phyloP scores from a whole-genome alignment of 1,140 invertebrate species.

The Orchesella cincta region DNA sequence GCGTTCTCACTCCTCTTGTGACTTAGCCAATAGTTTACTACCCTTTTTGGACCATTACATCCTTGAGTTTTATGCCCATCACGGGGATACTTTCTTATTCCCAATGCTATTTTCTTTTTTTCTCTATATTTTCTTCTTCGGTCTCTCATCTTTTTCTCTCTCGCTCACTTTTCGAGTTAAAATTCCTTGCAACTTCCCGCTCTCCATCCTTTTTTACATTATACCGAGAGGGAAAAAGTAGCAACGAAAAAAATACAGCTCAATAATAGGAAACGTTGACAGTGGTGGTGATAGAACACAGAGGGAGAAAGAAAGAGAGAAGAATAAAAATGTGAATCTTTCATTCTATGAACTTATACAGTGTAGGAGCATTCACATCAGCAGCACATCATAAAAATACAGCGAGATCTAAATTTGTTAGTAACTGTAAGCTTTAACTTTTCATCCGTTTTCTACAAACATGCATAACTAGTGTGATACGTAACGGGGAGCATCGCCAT shows the following conservation, averaged over 20 bases:
- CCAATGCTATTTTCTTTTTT: conserved; percentile 37
- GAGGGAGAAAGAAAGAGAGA: neutral
- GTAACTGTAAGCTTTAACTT: neutral
- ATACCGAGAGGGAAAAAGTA: neutral
- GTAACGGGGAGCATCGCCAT: too few species aligned
- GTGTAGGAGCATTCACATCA: too few species aligned
- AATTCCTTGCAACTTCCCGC: neutral
- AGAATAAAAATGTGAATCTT: neutral
- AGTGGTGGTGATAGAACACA: neutral
- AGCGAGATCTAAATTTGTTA: conserved; percentile 14
- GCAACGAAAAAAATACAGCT: neutral
- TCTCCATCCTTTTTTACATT: neutral
- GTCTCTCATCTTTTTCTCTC: neutral
- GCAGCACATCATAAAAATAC: conserved; percentile 6
- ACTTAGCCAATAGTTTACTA: conserved; percentile 41
- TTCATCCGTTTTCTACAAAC: neutral
- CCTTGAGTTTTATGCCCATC: conserved; percentile 44
- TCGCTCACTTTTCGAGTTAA: neutral
- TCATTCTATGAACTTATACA: neutral
- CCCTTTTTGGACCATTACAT: conserved; percentile 41
- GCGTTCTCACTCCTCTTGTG: conserved; percentile 20
- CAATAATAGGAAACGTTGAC: neutral
- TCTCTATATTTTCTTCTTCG: neutral
- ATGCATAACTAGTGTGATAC: too few species aligned
- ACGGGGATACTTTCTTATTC: conserved; percentile 42